Evolutionary conservation across 30 jellyfish, hydroid and myxozoan genomes (phyloP).

Genomic region (Aurelia sp.): DNA sequence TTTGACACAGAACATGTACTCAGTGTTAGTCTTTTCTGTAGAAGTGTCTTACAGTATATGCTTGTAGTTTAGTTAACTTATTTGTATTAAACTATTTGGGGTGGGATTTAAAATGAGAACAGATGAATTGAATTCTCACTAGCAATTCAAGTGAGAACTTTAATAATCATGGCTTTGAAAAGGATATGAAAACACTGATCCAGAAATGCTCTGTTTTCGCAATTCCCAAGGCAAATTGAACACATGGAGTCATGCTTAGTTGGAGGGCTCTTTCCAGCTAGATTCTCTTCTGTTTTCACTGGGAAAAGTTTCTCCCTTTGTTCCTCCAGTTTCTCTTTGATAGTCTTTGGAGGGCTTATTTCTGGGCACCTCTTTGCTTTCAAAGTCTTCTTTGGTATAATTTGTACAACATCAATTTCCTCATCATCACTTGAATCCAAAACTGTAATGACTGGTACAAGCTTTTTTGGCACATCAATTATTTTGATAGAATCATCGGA

Average conservation of each 20-base stretch:
- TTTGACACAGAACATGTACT: too few relatives aligned
- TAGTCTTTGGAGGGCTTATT: not conserved
- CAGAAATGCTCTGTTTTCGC: constrained; percentile 85
- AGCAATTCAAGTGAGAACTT: too few relatives aligned
- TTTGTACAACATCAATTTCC: constrained; percentile 18
- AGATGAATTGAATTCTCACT: too few relatives aligned
- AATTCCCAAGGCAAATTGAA: constrained; percentile 87
- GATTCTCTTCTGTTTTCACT: constrained; percentile 40
- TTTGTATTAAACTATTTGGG: too few relatives aligned
- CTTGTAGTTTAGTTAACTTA: too few relatives aligned
- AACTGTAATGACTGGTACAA: constrained; percentile 43
- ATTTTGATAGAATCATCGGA: constrained; percentile 74
- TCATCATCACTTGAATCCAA: constrained; percentile 61
- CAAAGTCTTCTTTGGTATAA: not conserved
- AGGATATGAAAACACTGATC: constrained; percentile 97
- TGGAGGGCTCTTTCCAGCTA: constrained; percentile 20
- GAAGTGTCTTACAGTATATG: too few relatives aligned
- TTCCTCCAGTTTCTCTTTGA: constrained; percentile 61
- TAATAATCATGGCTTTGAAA: constrained; percentile 11
- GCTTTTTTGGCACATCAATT: constrained; percentile 59
- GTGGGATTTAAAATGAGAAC: too few relatives aligned
- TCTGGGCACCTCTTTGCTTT: not conserved
- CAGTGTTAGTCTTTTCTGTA: too few relatives aligned
- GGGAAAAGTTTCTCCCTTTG: constrained; percentile 34
- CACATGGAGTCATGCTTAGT: constrained; percentile 82